Conservation (phyloP, 2,797 vertebrate species). For the Simalia tracyae region DNA sequence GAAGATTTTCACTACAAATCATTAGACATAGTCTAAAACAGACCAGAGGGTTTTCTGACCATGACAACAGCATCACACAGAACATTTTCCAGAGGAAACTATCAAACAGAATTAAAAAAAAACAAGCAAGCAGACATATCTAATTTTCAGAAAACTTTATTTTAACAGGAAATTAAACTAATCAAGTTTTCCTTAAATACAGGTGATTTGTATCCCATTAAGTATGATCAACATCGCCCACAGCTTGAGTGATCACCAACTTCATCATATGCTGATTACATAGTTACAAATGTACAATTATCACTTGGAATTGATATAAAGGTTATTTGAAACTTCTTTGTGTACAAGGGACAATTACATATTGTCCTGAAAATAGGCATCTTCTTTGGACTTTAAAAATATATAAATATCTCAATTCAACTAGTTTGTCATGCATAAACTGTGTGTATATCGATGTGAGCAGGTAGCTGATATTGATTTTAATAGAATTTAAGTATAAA, state of each 20-base stretch:
- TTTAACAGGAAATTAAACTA: constrained; percentile 4
- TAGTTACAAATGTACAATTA: neutral
- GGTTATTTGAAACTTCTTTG: neutral
- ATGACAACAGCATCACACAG: neutral
- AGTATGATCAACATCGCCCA: constrained; percentile 50
- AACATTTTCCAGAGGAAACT: neutral
- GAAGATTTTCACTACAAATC: neutral
- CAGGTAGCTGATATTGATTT: neutral
- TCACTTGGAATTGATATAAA: neutral
- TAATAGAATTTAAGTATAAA: neutral
- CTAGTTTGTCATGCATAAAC: neutral
- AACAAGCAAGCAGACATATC: neutral
- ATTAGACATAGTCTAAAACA: neutral
- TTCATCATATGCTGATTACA: neutral
- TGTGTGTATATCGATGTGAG: neutral
- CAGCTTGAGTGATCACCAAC: neutral
- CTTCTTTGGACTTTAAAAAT: neutral
- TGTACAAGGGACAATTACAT: neutral
- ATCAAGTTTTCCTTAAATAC: constrained; percentile 36
- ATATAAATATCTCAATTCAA: neutral
- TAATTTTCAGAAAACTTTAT: neutral
- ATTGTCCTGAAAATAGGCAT: constrained; percentile 9
- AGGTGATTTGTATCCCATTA: constrained; percentile 35
- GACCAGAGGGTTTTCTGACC: neutral
- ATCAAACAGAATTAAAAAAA: neutral